Evolutionary conservation across 2,113 vertebrate species (phyloP), one percentile per base, ranked within the genome.

Genomic region (Cettia cetti): DNA sequence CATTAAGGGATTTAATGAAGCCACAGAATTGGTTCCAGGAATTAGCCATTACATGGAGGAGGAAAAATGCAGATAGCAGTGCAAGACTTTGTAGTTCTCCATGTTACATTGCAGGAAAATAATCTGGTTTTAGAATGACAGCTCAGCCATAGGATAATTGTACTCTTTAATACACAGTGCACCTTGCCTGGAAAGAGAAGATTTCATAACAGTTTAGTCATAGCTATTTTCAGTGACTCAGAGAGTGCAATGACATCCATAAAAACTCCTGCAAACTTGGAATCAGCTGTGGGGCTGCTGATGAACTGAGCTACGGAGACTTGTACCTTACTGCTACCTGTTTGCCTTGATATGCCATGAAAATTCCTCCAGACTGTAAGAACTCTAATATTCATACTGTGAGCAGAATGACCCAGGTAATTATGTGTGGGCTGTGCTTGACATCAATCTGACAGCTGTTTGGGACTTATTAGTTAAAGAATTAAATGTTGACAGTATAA

Each of bases 1-100:
- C 1, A 2, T 93, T 80, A 91, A 72, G n/a, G 66, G 57, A 91
- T 92, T 87, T 87, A 92, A 91, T 80, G 63, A 92, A 83, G 92
- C 42, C 40, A 57, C 44, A 44, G 63, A 92, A 92, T 31, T 40
- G 30, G 7, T 95, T 92, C 81, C 59, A 87, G 54, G 66, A 91
- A 80, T 79, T 66, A 89, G 39, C 24, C 50, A 60, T 65, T 71
- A 72, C 26, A 52, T 14, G 21, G 57, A 72, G 33, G 4, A 20
- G 37, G 15, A 53, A 52, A 88, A 89, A 65, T 42, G 57, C 49
- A 77, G 40, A 70, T 28, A 89, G 37, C 33, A 45, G 30, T 10
- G 28, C 60, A 70, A 80, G 77, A 61, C n/a, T 82, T 72, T 21
- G 11, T 45, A 82, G 45, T 77, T 83, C 50, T 80, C 42, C 14